Percentiles rank a stretch among this genome's conserved stretches.
Evolutionary conservation across 35 echinoderm and acorn worm species (phyloP).

Genomic region (Anneissia japonica): DNA sequence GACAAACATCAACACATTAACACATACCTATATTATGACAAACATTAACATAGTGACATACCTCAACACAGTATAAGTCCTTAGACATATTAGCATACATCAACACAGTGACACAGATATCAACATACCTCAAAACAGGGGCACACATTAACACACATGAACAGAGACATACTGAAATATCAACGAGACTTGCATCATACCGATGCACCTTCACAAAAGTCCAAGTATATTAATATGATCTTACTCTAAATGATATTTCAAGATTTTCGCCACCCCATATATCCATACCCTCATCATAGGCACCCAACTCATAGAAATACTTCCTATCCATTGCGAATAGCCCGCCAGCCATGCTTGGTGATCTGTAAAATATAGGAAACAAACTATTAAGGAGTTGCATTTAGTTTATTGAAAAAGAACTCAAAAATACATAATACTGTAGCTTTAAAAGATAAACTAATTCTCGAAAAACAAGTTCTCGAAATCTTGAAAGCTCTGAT

Average conservation of each 20-base stretch:
- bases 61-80: too few relatives aligned
- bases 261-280: slow-evolving; percentile 96
- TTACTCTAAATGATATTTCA: slow-evolving; percentile 95
- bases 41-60: too few relatives aligned
- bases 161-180: too few relatives aligned
- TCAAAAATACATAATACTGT: not conserved
- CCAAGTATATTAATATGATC: not conserved
- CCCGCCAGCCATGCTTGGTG: slow-evolving; percentile 95
- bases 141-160: too few relatives aligned
- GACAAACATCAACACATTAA: too few relatives aligned
- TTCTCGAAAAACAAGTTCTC: not conserved
- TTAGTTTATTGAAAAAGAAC: not conserved
- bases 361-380: slow-evolving; percentile 21
- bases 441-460: not conserved
- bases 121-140: too few relatives aligned
- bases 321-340: slow-evolving; percentile 76
- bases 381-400: not conserved
- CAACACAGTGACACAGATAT: too few relatives aligned
- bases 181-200: too few relatives aligned
- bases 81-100: too few relatives aligned
- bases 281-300: slow-evolving; percentile 90
- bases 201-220: too few relatives aligned
- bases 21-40: too few relatives aligned
- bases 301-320: slow-evolving; percentile 80
- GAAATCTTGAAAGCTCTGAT: not conserved